phyloP scores from a whole-genome alignment of 1,140 invertebrate genomes.

The Rhynchophorus ferrugineus region DNA sequence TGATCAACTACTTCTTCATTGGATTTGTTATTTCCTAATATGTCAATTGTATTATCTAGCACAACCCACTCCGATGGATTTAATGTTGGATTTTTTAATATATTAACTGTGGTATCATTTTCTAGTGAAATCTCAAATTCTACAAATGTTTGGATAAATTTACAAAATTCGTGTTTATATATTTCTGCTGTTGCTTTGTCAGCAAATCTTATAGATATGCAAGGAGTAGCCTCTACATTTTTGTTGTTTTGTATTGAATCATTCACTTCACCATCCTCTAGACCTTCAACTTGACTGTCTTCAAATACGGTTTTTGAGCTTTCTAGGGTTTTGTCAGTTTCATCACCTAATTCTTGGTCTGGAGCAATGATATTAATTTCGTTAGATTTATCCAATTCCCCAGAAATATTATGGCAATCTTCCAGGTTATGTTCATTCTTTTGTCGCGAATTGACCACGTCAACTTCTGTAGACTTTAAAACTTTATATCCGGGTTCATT shows the following conservation, averaged over 20 bases:
- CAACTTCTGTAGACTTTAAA: slow-evolving; percentile 6
- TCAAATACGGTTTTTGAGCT: not conserved
- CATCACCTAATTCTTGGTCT: slow-evolving; percentile 3
- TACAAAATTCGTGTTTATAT: slow-evolving; percentile 28
- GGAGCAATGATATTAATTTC: too few relatives aligned
- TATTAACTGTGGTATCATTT: slow-evolving; percentile 14
- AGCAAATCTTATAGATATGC: slow-evolving; percentile 28
- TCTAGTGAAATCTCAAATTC: slow-evolving; percentile 18
- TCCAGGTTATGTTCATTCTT: slow-evolving; percentile 11
- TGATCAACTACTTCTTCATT: not conserved
- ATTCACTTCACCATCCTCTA: slow-evolving; percentile 22
- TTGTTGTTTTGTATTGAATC: not conserved
- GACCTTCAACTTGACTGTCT: slow-evolving; percentile 1
- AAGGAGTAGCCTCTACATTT: not conserved
- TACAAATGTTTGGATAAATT: slow-evolving; percentile 27
- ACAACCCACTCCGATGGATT: slow-evolving; percentile 21
- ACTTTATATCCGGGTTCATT: slow-evolving; percentile 23
- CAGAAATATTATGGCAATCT: too few relatives aligned
- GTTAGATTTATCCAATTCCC: too few relatives aligned
- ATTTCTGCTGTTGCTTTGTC: slow-evolving; percentile 21
- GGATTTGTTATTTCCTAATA: not conserved
- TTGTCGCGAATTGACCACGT: slow-evolving; percentile 5
- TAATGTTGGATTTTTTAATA: slow-evolving; percentile 18
- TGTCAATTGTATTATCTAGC: slow-evolving; percentile 8
- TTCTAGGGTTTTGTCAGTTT: not conserved